Evolutionary conservation across 2,797 vertebrate genomes (phyloP).

Genomic region (Anableps anableps): DNA sequence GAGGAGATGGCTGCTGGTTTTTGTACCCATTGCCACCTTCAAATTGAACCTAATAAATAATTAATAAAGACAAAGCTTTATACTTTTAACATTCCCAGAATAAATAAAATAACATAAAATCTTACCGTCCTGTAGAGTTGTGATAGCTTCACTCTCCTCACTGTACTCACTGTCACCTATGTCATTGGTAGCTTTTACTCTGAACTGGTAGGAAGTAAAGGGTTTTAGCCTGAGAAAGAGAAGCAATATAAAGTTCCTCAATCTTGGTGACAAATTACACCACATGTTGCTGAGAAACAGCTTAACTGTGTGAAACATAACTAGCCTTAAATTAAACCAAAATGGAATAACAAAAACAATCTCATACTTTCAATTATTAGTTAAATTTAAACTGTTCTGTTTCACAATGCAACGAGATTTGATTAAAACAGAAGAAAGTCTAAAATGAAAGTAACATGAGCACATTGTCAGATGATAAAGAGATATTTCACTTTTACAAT

Average conservation of each 20-base stretch:
- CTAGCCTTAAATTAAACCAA: conserved; percentile 6
- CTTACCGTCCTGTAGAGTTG: conserved; percentile 95
- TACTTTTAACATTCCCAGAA: background rate
- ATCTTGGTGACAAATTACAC: conserved; percentile 16
- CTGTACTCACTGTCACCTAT: conserved; percentile 98
- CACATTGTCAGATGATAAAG: background rate
- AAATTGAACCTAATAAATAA: background rate
- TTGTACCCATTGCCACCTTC: background rate
- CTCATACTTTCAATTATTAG: background rate
- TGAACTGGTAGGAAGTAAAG: conserved; percentile 98
- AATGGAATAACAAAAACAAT: conserved; percentile 1
- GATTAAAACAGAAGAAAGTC: background rate
- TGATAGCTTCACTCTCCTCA: conserved; percentile 93
- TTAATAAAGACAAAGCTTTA: background rate
- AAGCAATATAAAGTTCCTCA: conserved; percentile 40
- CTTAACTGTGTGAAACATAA: background rate
- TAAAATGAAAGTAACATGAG: background rate
- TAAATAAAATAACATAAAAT: no score
- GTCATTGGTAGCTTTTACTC: conserved; percentile 96
- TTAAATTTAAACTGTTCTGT: background rate
- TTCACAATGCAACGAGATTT: background rate
- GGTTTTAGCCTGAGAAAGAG: conserved; percentile 87
- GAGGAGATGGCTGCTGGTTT: background rate
- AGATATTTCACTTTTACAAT: background rate
- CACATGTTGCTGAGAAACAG: conserved; percentile 24